Evolutionary conservation across 2,113 vertebrate genomes (phyloP).

Genomic region (Conger conger): DNA sequence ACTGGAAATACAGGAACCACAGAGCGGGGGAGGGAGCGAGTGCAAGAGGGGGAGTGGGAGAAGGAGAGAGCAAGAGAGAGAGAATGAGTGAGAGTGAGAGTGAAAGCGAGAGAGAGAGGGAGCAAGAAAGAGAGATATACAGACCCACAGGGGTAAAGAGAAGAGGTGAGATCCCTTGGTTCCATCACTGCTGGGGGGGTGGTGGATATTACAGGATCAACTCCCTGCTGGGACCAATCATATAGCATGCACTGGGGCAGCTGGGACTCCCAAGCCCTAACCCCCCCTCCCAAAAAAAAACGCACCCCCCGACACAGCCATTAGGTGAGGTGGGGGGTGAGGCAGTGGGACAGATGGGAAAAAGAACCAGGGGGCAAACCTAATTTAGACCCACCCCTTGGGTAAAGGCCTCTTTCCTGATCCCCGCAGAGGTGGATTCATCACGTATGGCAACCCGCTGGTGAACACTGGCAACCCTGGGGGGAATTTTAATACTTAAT

Average conservation of each 20-base stretch:
- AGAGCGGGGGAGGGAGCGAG: not conserved
- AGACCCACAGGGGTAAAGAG: not conserved
- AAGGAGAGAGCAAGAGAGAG: constrained; percentile 5
- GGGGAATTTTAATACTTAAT: not conserved
- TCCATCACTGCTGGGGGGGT: not conserved
- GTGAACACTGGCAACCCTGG: not conserved
- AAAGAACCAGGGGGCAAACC: not conserved
- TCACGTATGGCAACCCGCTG: not conserved
- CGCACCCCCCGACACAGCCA: not conserved
- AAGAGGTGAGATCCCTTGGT: not conserved
- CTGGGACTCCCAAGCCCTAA: not conserved
- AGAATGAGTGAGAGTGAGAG: not conserved
- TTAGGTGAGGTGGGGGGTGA: not conserved
- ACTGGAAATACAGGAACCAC: not conserved
- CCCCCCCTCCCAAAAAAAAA: not conserved
- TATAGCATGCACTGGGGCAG: not conserved
- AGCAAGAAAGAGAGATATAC: not conserved
- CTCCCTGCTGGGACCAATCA: not conserved
- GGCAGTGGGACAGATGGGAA: constrained; percentile 14
- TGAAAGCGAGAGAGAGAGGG: not conserved
- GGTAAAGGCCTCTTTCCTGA: constrained; percentile 7
- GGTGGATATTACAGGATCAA: not conserved
- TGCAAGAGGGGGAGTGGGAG: not conserved
- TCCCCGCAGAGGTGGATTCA: not conserved
- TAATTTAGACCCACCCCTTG: constrained; percentile 24